phyloP scores from a whole-genome alignment of 2,888 invertebrate genomes.

The Zele albiditarsus region DNA sequence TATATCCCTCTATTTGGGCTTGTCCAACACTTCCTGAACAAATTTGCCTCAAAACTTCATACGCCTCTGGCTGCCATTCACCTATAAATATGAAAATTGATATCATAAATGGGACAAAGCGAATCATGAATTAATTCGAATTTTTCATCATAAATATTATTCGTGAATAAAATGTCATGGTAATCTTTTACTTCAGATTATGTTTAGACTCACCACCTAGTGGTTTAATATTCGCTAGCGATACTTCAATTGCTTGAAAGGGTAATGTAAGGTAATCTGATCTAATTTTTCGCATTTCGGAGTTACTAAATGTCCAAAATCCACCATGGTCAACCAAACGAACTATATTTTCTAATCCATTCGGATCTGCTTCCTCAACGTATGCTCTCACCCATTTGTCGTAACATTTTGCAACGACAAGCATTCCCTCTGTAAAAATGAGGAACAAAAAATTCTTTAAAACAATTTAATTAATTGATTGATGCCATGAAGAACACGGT shows the following conservation, averaged over 20 bases:
- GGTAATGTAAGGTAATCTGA: constrained; percentile 95
- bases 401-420: constrained; percentile 90
- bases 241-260: constrained; percentile 97
- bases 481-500: background rate
- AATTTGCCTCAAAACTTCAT: constrained; percentile 84
- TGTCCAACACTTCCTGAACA: constrained; percentile 89
- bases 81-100: constrained; percentile 71
- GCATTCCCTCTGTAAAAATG: constrained; percentile 80
- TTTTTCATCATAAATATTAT: no score
- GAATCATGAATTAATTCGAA: constrained; percentile 1
- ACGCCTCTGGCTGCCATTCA: constrained; percentile 86
- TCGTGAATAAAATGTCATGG: no score
- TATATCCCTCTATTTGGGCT: constrained; percentile 91
- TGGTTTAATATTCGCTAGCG: constrained; percentile 91
- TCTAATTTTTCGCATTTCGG: constrained; percentile 91
- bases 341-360: constrained; percentile 84
- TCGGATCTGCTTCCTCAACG: constrained; percentile 75
- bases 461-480: background rate
- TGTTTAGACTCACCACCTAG: constrained; percentile 77
- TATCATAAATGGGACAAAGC: constrained; percentile 2
- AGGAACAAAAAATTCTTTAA: background rate
- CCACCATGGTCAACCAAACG: constrained; percentile 97
- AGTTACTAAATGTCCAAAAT: constrained; percentile 85
- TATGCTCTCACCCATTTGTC: constrained; percentile 81
- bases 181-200: background rate